These are phyloP conservation scores for Nomada ferruginata DNA, from an alignment of 2,888 invertebrate species.

Conservation along the genomic window DNA sequence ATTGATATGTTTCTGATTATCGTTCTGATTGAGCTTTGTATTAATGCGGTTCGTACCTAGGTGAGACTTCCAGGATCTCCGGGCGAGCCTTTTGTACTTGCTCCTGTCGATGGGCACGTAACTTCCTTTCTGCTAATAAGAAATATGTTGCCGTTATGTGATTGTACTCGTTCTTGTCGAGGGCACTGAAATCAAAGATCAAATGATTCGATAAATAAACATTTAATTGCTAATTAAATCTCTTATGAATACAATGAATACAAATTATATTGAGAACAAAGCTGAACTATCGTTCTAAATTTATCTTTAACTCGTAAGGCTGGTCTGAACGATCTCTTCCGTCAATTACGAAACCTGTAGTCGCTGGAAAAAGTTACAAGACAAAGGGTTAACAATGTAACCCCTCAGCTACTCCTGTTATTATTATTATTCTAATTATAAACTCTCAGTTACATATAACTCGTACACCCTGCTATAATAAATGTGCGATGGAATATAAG, in stretches of 20 bases:
- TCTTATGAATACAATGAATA: too few relatives aligned
- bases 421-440: too few relatives aligned
- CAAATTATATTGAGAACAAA: too few relatives aligned
- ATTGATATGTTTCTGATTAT: not conserved
- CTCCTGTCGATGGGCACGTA: conserved; percentile 91
- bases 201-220: not conserved
- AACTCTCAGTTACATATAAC: too few relatives aligned
- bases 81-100: conserved; percentile 85
- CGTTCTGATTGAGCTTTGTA: not conserved
- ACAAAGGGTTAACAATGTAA: too few relatives aligned
- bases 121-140: conserved; percentile 96
- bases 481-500: not conserved
- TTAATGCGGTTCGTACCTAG: conserved; percentile 71
- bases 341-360: too few relatives aligned
- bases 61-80: conserved; percentile 81
- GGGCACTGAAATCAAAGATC: conserved; percentile 86
- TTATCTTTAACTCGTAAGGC: too few relatives aligned
- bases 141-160: conserved; percentile 99
- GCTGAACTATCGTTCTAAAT: too few relatives aligned
- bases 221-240: not conserved
- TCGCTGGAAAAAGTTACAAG: too few relatives aligned
- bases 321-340: too few relatives aligned
- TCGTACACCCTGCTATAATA: too few relatives aligned
- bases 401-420: too few relatives aligned
- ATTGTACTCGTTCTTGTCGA: conserved; percentile 98